phyloP scores from a whole-genome alignment of 37 sponge, comb jelly and placozoan species.

The Haliclona indistincta region DNA sequence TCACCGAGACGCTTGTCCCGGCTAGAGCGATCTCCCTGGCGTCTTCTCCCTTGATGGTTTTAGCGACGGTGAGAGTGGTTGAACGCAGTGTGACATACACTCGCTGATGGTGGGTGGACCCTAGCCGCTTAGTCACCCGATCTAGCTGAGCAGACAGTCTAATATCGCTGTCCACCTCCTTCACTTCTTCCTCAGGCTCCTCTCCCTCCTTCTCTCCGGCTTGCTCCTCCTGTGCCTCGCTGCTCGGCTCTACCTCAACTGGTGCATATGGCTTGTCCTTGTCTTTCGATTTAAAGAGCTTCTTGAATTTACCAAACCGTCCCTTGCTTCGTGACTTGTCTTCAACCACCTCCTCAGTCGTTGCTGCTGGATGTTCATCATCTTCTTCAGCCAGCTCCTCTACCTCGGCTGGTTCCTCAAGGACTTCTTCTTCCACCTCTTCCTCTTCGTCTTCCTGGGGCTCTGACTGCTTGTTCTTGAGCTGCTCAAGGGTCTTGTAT shows the following conservation, averaged over 20 bases:
- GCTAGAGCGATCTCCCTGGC: not conserved
- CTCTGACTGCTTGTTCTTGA: not conserved
- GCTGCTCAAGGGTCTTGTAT: constrained; percentile 5
- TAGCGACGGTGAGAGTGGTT: not conserved
- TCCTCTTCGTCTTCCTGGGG: not conserved
- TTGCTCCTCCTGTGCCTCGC: constrained; percentile 1
- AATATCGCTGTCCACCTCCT: not conserved
- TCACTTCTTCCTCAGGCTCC: constrained; percentile 14
- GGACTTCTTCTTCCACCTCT: not conserved
- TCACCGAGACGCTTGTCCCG: not conserved
- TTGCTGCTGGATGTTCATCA: not conserved
- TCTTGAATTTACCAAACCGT: not conserved
- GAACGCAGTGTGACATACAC: not conserved
- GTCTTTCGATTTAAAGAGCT: not conserved
- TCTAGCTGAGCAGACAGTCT: not conserved
- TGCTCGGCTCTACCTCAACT: not conserved
- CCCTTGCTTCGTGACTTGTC: not conserved
- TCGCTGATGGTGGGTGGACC: not conserved
- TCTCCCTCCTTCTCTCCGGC: constrained; percentile 6
- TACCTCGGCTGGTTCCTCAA: not conserved
- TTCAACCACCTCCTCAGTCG: not conserved
- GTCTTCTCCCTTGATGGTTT: constrained; percentile 5
- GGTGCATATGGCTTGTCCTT: not conserved
- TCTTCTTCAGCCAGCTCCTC: not conserved
- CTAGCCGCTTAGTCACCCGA: not conserved